A percentile compares a stretch with the other conserved stretches of the same genome.
These are phyloP conservation scores for Trichogramma pretiosum DNA, from an alignment of 1,140 invertebrate genomes.

Conservation along the genomic window DNA sequence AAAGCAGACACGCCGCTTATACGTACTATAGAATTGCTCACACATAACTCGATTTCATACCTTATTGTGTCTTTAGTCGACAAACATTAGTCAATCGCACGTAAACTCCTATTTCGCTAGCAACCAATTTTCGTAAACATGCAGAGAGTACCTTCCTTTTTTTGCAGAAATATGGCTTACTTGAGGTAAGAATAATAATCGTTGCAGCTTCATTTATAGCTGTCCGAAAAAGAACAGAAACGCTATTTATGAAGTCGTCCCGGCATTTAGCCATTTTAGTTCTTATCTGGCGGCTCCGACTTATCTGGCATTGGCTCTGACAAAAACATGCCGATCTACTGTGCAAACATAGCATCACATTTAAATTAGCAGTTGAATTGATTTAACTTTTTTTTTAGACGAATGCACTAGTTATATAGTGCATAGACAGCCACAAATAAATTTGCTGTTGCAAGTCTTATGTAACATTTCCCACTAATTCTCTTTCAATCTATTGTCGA, in stretches of 20 bases:
- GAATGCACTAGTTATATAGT: neutral
- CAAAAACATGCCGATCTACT: neutral
- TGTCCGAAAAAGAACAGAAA: neutral
- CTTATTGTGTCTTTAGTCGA: no score
- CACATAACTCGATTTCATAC: no score
- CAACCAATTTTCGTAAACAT: no score
- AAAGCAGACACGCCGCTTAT: no score
- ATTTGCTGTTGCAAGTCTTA: no score
- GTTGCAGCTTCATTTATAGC: neutral
- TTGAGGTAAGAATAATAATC: conserved; percentile 27
- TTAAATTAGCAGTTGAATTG: neutral
- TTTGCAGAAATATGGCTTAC: conserved; percentile 34
- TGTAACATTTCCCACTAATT: neutral
- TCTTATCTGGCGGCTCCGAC: conserved; percentile 9
- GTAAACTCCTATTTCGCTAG: no score
- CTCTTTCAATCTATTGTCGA: neutral
- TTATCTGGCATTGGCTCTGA: neutral
- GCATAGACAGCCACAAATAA: no score
- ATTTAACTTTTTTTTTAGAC: conserved; percentile 1
- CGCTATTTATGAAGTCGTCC: neutral
- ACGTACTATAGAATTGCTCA: no score
- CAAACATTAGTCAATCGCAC: no score
- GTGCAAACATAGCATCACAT: neutral
- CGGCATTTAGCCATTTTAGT: conserved; percentile 4
- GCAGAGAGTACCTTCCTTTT: conserved; percentile 25